Percentiles rank a stretch among this genome's conserved stretches.
These are phyloP conservation scores for Microchrysa polita DNA, from an alignment of 2,888 invertebrate genomes.

Conservation along the genomic window DNA sequence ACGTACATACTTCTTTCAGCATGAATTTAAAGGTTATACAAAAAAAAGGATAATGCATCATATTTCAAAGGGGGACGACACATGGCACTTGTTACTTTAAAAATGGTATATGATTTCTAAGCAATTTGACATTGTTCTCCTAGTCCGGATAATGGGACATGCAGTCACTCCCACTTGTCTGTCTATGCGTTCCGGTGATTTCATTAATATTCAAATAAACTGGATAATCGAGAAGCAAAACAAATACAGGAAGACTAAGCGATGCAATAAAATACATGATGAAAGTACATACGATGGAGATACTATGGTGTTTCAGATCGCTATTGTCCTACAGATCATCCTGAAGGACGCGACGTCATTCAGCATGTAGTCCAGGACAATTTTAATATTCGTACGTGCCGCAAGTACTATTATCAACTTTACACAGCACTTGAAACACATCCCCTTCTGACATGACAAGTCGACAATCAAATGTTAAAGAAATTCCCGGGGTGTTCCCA, in stretches of 20 bases:
- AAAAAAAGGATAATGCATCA: slow-evolving; percentile 5
- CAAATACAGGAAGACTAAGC: slow-evolving; percentile 22
- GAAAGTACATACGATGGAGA: not conserved
- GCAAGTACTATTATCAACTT: slow-evolving; percentile 50
- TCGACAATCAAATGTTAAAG: slow-evolving; percentile 25
- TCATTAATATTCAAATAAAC: slow-evolving; percentile 43
- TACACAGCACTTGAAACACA: slow-evolving; percentile 49
- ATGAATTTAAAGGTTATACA: not conserved
- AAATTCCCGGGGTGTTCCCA: slow-evolving; percentile 16
- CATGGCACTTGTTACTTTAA: slow-evolving; percentile 22
- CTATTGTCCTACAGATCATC: not conserved
- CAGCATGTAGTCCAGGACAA: slow-evolving; percentile 35
- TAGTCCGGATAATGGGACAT: not conserved
- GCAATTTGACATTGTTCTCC: slow-evolving; percentile 26
- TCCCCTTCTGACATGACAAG: slow-evolving; percentile 47
- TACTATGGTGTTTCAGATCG: not conserved
- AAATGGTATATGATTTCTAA: slow-evolving; percentile 38
- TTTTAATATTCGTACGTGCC: slow-evolving; percentile 50
- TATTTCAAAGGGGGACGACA: slow-evolving; percentile 3
- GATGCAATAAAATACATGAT: not conserved
- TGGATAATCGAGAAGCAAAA: slow-evolving; percentile 36
- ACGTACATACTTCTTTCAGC: not conserved
- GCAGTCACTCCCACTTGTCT: not conserved
- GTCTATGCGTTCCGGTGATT: slow-evolving; percentile 2
- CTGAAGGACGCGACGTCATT: slow-evolving; percentile 10